These are phyloP conservation scores for Drosophila serrata DNA, from an alignment of 1,140 invertebrate species.

Conservation along the genomic window DNA sequence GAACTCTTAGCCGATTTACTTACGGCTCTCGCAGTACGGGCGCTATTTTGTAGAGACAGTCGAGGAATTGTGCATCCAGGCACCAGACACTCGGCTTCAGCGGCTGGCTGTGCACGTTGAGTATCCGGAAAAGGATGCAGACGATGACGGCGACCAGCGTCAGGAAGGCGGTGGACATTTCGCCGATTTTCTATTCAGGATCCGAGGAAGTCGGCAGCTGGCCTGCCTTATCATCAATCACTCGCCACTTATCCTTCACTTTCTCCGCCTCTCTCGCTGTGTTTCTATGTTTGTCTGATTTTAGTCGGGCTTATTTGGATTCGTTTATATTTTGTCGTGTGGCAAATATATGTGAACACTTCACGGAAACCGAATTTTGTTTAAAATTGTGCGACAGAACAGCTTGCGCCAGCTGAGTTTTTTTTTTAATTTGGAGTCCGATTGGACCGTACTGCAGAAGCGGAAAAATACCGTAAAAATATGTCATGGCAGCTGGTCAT, in stretches of 20 bases:
- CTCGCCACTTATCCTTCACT: constrained; percentile 25
- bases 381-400: constrained; percentile 19
- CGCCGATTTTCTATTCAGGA: constrained; percentile 16
- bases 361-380: constrained; percentile 43
- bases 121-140: constrained; percentile 92
- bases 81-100: constrained; percentile 91
- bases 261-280: background rate
- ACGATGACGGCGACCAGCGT: constrained; percentile 91
- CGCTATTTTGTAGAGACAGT: constrained; percentile 91
- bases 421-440: constrained; percentile 1
- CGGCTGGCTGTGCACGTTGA: constrained; percentile 93
- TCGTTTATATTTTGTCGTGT: constrained; percentile 2
- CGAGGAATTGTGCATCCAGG: constrained; percentile 90
- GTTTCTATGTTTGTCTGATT: background rate
- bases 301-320: too few relatives aligned
- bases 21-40: constrained; percentile 92
- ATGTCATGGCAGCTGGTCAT: background rate
- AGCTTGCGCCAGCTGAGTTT: constrained; percentile 17
- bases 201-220: constrained; percentile 21
- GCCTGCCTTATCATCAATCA: constrained; percentile 35
- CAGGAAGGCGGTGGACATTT: constrained; percentile 91
- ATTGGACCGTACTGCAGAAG: background rate
- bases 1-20: constrained; percentile 86
- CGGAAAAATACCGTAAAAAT: background rate
- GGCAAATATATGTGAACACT: constrained; percentile 15